A percentile compares a stretch with the other conserved stretches of the same genome.
Evolutionary conservation across 2,797 vertebrate species (phyloP).

Genomic region (Philypnodon macrostomus): DNA sequence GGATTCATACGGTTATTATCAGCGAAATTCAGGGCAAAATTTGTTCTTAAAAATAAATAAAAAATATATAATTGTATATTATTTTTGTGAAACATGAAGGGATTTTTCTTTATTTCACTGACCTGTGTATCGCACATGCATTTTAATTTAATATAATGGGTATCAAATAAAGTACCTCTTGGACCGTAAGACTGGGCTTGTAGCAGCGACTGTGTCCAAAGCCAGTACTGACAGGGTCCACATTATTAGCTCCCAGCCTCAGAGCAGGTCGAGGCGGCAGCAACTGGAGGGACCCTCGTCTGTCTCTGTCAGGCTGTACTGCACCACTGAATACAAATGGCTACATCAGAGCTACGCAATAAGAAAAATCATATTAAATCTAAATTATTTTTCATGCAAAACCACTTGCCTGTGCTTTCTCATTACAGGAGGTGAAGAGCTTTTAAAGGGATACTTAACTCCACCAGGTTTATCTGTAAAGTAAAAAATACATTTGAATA

Average conservation of each 20-base stretch:
- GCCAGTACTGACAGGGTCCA: conserved; percentile 37
- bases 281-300: conserved; percentile 69
- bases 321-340: conserved; percentile 46
- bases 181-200: conserved; percentile 76
- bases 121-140: too few species aligned
- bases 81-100: too few species aligned
- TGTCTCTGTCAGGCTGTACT: conserved; percentile 60
- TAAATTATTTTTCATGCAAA: not conserved
- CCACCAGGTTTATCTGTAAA: conserved; percentile 70
- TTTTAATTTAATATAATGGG: too few species aligned
- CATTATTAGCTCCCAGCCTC: conserved; percentile 36
- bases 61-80: too few species aligned
- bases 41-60: too few species aligned
- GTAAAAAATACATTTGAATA: not conserved
- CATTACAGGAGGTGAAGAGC: conserved; percentile 58
- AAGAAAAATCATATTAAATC: too few species aligned
- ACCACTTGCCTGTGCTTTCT: conserved; percentile 72
- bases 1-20: too few species aligned
- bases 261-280: conserved; percentile 60
- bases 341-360: not conserved
- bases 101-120: too few species aligned
- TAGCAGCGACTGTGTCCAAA: conserved; percentile 60
- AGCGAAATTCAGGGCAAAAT: too few species aligned
- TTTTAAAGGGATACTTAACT: conserved; percentile 60
- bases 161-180: too few species aligned